Evolutionary conservation across 2,113 vertebrate species (phyloP), one percentile per base, ranked within the genome.

Genomic region (Ursus arctos): DNA sequence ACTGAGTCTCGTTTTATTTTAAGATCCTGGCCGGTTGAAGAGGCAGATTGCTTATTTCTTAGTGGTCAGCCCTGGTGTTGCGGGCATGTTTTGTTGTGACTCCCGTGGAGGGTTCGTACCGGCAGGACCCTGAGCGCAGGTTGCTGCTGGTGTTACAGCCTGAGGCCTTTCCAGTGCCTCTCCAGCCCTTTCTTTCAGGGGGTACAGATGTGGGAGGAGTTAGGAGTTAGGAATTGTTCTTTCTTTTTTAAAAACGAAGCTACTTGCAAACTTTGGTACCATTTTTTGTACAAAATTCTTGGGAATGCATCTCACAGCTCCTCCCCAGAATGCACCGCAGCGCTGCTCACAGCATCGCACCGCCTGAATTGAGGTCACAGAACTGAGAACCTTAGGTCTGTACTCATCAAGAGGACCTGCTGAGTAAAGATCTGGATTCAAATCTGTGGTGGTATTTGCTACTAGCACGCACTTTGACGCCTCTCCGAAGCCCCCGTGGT

Each of bases 101-200:
- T 33, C 84, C 19, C 36, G 0, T 55, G 63, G 14, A 21, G 51
- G 40, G 6, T 31, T 14, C 55, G 28, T 28, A 22, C 0, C 63
- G 61, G 61, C 15, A 36, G 11, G 49, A n/a, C 10, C 0, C 71
- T n/a, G 40, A 1, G 0, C 15, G 67, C 47, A 31, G 0, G 0
- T 40, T 61, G 31, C n/a, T 28, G 79, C 72, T 40, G 57, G n/a
- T 11, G 31, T 59, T 2, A 13, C 0, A 6, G 40, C n/a, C 5
- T 19, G 31, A 12, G 28, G 69, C 22, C 2, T 47, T 53, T 33
- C 77, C 26, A 12, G 10, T 33, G 3, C 28, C 5, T 28, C 47
- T 49, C 36, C 8, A 0, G 24, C 51, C 33, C 43, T 95, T 65
- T 49, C 4, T 2, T 51, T 51, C 51, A 31, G 33, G 40, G 19